These are phyloP conservation scores for Caenorhabditis macrosperma DNA, from an alignment of 2,888 invertebrate species.

Conservation along the genomic window DNA sequence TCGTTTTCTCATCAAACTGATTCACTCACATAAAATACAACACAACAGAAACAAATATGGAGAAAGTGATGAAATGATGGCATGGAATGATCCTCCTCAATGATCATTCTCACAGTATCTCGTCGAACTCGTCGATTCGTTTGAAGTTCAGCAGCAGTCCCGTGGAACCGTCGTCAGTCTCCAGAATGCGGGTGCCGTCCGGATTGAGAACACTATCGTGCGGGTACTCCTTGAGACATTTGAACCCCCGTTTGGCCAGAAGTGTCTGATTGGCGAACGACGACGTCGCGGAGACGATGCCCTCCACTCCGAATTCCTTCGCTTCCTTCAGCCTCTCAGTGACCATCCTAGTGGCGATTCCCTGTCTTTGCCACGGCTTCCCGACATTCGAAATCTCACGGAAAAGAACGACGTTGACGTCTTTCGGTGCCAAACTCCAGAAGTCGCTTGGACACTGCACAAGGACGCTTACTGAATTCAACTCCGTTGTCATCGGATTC, in stretches of 20 bases:
- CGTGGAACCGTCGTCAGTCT: conserved; percentile 42
- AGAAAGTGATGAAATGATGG: not conserved
- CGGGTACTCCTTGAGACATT: conserved; percentile 34
- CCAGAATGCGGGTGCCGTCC: not conserved
- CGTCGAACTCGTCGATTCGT: not conserved
- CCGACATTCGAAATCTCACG: conserved; percentile 49
- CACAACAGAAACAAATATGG: not conserved
- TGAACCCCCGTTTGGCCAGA: conserved; percentile 40
- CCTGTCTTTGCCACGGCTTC: conserved; percentile 39
- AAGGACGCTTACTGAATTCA: conserved; percentile 32
- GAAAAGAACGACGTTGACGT: conserved; percentile 30
- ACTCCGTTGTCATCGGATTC: too few species aligned
- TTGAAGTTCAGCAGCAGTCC: conserved; percentile 44
- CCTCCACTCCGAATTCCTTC: conserved; percentile 14
- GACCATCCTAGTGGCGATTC: conserved; percentile 41
- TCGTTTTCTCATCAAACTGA: too few species aligned
- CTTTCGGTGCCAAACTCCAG: conserved; percentile 33
- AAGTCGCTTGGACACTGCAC: conserved; percentile 37
- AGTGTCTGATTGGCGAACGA: conserved; percentile 44
- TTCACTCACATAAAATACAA: too few species aligned
- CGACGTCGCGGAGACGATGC: conserved; percentile 46
- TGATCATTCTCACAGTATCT: too few species aligned
- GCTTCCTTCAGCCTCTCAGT: not conserved
- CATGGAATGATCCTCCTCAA: not conserved
- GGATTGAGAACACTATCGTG: conserved; percentile 2